These are phyloP conservation scores for Temnopleurus reevesii DNA, from an alignment of 53 echinoderm and acorn worm species.

Conservation along the genomic window DNA sequence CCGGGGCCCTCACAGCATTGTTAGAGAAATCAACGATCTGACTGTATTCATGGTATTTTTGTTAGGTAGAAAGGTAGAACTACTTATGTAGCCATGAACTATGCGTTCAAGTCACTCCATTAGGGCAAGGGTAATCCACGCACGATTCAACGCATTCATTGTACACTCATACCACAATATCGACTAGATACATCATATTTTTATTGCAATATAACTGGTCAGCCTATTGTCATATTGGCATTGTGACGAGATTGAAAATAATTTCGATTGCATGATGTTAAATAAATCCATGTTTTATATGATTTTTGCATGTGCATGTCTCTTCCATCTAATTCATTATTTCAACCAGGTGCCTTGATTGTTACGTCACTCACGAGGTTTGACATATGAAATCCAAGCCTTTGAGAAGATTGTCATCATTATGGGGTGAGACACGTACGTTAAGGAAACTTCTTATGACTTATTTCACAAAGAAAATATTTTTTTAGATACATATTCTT, in stretches of 20 bases:
- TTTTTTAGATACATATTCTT: too few species aligned
- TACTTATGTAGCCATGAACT: too few species aligned
- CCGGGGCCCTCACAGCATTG: too few species aligned
- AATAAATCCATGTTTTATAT: background rate
- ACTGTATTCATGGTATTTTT: too few species aligned
- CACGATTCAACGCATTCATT: background rate
- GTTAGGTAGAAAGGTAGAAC: too few species aligned
- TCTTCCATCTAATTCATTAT: background rate
- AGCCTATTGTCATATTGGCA: too few species aligned
- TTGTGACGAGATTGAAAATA: too few species aligned
- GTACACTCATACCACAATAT: background rate
- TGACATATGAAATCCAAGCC: background rate
- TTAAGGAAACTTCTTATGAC: background rate
- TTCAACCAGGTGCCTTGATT: background rate
- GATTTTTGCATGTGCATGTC: conserved; percentile 29
- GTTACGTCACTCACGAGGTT: background rate
- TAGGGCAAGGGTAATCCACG: background rate
- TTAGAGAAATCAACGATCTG: too few species aligned
- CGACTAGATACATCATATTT: too few species aligned
- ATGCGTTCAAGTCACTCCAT: background rate
- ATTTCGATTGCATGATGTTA: background rate
- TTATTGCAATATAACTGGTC: too few species aligned
- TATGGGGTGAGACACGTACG: background rate
- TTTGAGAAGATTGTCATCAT: conserved; percentile 1
- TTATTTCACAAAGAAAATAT: too few species aligned